A percentile compares a stretch with the other conserved stretches of the same genome.
These are phyloP conservation scores for Gallinago nigripennis DNA, from an alignment of 2,797 vertebrate species.

Conservation along the genomic window DNA sequence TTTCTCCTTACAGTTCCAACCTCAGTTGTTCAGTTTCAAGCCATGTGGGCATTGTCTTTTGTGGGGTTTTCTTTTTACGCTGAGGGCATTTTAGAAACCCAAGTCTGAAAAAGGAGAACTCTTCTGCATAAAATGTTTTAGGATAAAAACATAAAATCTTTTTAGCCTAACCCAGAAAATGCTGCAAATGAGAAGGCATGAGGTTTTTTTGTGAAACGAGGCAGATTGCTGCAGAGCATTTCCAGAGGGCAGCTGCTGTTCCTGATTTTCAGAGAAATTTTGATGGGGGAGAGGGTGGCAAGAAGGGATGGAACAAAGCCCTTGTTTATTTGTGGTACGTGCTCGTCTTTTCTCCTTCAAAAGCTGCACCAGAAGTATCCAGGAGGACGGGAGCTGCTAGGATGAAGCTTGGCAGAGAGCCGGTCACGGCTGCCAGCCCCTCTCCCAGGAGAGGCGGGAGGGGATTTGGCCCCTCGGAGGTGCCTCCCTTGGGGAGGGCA, in stretches of 20 bases:
- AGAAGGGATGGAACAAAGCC: background rate
- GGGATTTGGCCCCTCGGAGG: rapidly evolving
- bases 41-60: background rate
- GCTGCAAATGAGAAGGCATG: background rate
- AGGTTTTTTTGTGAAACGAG: background rate
- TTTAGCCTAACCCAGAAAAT: background rate
- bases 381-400: background rate
- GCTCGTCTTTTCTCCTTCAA: background rate
- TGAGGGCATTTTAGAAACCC: background rate
- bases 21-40: background rate
- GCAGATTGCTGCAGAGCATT: background rate
- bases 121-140: background rate
- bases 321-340: rapidly evolving
- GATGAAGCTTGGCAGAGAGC: background rate
- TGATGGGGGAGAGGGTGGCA: background rate
- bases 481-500: rapidly evolving
- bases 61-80: too few relatives aligned
- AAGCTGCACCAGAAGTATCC: background rate
- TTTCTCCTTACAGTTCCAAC: background rate
- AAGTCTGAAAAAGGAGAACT: background rate
- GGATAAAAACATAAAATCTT: background rate
- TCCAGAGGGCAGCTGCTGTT: background rate
- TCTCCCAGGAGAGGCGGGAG: rapidly evolving
- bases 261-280: background rate
- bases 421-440: rapidly evolving